Conservation (phyloP, 2,113 vertebrate species). For the Menura novaehollandiae region DNA sequence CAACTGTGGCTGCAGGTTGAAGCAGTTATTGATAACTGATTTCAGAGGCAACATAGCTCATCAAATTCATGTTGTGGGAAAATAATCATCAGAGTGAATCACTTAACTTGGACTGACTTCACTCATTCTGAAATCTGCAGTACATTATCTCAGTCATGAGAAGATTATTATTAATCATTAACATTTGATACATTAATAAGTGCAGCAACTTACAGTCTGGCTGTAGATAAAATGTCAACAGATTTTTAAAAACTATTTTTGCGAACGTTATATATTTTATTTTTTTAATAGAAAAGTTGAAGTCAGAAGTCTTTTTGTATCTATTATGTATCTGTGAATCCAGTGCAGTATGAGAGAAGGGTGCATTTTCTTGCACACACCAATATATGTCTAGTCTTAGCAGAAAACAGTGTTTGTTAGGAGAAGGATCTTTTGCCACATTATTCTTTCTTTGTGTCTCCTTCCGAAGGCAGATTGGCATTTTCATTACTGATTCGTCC, state of each 20-base stretch:
- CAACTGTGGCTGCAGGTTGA: constrained; percentile 47
- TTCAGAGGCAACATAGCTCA: constrained; percentile 42
- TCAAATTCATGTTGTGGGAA: constrained; percentile 16
- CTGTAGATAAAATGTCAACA: background rate
- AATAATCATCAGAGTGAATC: constrained; percentile 43
- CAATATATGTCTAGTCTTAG: background rate
- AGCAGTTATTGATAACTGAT: constrained; percentile 67
- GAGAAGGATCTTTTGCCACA: background rate
- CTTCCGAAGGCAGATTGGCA: background rate
- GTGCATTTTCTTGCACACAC: background rate
- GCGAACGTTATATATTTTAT: background rate
- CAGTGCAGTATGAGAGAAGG: background rate
- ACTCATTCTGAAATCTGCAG: background rate
- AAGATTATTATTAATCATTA: background rate
- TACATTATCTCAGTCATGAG: background rate
- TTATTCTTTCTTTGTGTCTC: background rate
- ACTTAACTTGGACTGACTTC: constrained; percentile 46
- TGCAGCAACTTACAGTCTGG: background rate
- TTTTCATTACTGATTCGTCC: background rate
- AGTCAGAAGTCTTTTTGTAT: background rate
- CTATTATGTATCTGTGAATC: background rate
- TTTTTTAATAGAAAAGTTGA: background rate
- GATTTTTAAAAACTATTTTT: background rate
- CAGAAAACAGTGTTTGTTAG: background rate
- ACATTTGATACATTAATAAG: background rate